These are phyloP conservation scores for Dicrurus megarhynchus DNA, from an alignment of 2,113 vertebrate genomes.

Conservation along the genomic window DNA sequence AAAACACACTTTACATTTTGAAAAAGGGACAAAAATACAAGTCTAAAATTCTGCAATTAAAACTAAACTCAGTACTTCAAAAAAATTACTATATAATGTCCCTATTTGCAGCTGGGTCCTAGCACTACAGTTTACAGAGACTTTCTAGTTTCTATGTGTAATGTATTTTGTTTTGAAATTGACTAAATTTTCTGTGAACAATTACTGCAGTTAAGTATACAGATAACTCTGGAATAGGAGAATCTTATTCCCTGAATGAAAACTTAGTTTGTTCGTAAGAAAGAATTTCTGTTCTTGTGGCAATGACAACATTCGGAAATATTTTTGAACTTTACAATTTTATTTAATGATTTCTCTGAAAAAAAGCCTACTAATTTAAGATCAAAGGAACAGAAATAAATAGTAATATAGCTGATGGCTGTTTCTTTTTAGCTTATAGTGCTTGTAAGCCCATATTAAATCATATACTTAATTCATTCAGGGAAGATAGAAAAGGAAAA, in stretches of 20 bases:
- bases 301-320: not conserved
- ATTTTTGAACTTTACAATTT: not conserved
- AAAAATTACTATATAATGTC: not conserved
- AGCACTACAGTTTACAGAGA: not conserved
- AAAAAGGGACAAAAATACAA: not conserved
- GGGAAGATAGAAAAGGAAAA: not conserved
- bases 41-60: not conserved
- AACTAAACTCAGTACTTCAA: not conserved
- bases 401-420: not conserved
- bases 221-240: not conserved
- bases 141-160: not conserved
- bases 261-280: not conserved
- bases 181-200: not conserved
- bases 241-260: not conserved
- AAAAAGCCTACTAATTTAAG: not conserved
- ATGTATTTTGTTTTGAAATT: not conserved
- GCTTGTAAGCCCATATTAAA: not conserved
- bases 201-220: not conserved
- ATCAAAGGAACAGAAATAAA: not conserved
- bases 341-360: not conserved
- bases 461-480: slow-evolving; percentile 8
- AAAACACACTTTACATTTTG: not conserved
- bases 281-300: not conserved
- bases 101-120: not conserved
- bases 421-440: not conserved